Base-by-base conservation (phyloP, 2,888 invertebrate genomes). In the Tortrix viridana region DNA sequence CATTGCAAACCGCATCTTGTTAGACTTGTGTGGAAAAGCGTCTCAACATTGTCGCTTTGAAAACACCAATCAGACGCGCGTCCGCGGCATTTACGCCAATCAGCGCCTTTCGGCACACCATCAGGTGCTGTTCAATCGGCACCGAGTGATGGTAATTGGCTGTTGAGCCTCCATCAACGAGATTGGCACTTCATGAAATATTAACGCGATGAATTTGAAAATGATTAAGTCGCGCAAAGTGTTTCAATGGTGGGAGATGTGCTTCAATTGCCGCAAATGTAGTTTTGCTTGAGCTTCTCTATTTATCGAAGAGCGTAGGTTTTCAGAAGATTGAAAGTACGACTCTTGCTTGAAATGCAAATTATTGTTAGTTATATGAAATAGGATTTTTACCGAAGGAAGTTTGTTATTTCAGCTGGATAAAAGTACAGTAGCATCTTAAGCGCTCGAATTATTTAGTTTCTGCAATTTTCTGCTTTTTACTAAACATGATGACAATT, bases 81-180 rank as follows among this genome's bases (percentile, higher is more conserved):
- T 43, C 23, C 47, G 56, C 23, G 20, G 26, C 56, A 19, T 52
- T 57, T 46, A 50, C 56, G 47, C 62, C 62, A 63, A 63, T 63
- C 62, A 57, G 26, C 46, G 52, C n/a, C 46, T 26, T 23, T 16
- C 0, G 23, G 49, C 44, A 18, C 20, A 20, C 7, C 20, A 56
- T 32, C 26, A 20, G n/a, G 32, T n/a, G 19, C 9, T 20, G 19
- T 20, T 9, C 37, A 44, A 44, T 55, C 14, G 44, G 19, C 48
- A 41, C 37, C 47, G 32, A 32, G 37, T 56, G 26, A 41, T 20
- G 32, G 18, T 53, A 63, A 53, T 48, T 58, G 58, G 62, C 44
- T n/a, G 47, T 37, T 62, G 43, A 23, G 37, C 46, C 3, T 14
- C 12, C 23, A 48, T 48, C 38, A 26, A 38, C 32, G 5, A 38